Evolutionary conservation across 1,140 invertebrate genomes (phyloP).

Genomic region (Thaumatotibia leucotreta): DNA sequence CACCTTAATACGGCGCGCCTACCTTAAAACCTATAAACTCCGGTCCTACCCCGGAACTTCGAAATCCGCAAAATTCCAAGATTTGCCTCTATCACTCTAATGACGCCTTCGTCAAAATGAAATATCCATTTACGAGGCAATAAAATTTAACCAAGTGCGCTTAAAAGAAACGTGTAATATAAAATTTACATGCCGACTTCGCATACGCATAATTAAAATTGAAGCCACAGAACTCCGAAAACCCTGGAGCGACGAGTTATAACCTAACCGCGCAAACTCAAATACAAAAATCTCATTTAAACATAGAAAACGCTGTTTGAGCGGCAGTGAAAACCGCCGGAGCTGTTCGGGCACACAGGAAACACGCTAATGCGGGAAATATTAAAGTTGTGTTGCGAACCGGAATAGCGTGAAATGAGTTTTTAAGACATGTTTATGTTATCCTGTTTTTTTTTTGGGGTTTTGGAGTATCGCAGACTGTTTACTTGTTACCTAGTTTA

Average conservation of each 20-base stretch:
- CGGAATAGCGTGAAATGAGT: not conserved
- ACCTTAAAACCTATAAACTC: too few species aligned
- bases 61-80: too few species aligned
- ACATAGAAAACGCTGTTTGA: not conserved
- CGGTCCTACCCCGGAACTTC: too few species aligned
- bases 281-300: not conserved
- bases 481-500: not conserved
- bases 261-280: not conserved
- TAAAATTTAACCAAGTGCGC: too few species aligned
- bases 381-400: slow-evolving; percentile 1
- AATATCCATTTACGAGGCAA: too few species aligned
- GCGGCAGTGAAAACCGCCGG: not conserved
- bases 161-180: too few species aligned
- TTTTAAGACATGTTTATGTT: slow-evolving; percentile 13
- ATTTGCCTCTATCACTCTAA: too few species aligned
- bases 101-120: too few species aligned
- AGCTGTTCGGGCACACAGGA: not conserved
- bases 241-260: not conserved
- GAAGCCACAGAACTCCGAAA: not conserved
- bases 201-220: too few species aligned
- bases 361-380: slow-evolving; percentile 11
- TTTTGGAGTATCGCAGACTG: not conserved
- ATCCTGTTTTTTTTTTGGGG: not conserved
- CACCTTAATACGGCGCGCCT: too few species aligned
- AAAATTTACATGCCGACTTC: too few species aligned